Evolutionary conservation across 2,888 invertebrate genomes (phyloP).

Genomic region (Trachelus tabidus): DNA sequence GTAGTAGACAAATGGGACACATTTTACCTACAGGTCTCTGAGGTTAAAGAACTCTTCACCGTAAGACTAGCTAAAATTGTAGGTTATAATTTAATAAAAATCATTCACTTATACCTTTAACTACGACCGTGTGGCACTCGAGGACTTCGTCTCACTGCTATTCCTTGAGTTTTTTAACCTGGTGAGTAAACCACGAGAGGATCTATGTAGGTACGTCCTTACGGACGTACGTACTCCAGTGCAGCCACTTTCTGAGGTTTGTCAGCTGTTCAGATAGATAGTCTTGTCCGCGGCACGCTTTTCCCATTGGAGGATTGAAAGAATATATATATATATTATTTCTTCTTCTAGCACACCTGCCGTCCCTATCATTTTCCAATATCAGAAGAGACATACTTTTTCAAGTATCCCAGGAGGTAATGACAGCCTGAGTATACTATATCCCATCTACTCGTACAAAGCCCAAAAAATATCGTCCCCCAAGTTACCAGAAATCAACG

Average conservation of each 20-base stretch:
- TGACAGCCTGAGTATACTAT: neutral
- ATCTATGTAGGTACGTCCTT: neutral
- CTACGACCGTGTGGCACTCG: neutral
- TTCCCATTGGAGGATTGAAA: neutral
- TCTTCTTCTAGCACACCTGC: neutral
- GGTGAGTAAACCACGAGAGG: neutral
- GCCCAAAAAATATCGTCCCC: neutral
- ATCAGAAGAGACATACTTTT: neutral
- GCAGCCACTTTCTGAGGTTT: conserved; percentile 18
- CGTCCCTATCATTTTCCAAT: neutral
- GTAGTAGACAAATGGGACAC: too few species aligned
- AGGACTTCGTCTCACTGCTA: neutral
- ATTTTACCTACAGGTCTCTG: too few species aligned
- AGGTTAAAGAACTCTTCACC: neutral
- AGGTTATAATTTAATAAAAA: neutral
- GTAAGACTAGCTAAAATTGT: neutral
- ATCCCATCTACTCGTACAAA: neutral
- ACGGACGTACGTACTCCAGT: neutral
- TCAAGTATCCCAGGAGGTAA: neutral
- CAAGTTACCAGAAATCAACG: neutral
- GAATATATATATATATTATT: conserved; percentile 8
- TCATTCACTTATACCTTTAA: neutral
- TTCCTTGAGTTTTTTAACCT: neutral
- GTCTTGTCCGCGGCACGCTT: conserved; percentile 10
- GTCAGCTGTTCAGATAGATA: conserved; percentile 15